These are phyloP conservation scores for Falco cherrug DNA, from an alignment of 2,797 vertebrate species.

Conservation along the genomic window DNA sequence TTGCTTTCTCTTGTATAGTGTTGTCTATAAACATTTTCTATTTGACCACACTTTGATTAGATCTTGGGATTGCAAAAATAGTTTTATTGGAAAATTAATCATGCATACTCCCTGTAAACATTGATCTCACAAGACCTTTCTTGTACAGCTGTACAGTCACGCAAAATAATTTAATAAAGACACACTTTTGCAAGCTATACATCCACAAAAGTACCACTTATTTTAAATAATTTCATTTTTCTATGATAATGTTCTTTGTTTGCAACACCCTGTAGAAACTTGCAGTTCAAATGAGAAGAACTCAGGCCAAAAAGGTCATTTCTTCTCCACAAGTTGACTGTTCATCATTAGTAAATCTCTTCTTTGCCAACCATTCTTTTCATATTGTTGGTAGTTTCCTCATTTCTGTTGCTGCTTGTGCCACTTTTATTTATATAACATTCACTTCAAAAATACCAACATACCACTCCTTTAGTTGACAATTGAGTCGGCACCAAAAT, in stretches of 20 bases:
- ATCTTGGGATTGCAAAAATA: background rate
- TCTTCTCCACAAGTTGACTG: background rate
- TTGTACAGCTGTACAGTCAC: slow-evolving; percentile 48
- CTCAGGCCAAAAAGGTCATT: background rate
- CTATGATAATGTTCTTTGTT: background rate
- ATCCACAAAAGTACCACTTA: background rate
- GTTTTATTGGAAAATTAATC: background rate
- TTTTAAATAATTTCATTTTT: background rate
- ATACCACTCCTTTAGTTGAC: background rate
- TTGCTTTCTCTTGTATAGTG: slow-evolving; percentile 11
- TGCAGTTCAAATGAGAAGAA: background rate
- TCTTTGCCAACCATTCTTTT: background rate
- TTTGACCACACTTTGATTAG: background rate
- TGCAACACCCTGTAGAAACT: background rate
- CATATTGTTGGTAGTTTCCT: background rate
- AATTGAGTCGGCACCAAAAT: background rate
- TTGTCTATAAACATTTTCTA: background rate
- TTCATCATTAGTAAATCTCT: background rate
- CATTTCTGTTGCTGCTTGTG: slow-evolving; percentile 27
- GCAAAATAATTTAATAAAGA: slow-evolving; percentile 65
- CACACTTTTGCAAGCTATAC: background rate
- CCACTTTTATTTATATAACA: slow-evolving; percentile 28
- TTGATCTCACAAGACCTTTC: background rate
- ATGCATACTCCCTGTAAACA: background rate
- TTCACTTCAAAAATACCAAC: background rate